Conservation (phyloP, 2,113 vertebrate species). For the Heptranchias perlo region DNA sequence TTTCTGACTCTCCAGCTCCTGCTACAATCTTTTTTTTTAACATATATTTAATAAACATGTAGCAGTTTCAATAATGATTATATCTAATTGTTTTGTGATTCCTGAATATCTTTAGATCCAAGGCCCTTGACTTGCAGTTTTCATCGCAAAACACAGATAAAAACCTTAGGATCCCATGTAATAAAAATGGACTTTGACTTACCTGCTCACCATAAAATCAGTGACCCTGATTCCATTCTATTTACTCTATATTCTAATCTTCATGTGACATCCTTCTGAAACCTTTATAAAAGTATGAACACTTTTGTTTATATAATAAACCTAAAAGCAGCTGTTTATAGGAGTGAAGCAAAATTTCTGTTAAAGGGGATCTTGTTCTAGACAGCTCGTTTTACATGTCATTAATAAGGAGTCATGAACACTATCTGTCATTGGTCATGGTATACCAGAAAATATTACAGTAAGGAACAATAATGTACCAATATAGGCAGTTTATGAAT, state of each 20-base stretch:
- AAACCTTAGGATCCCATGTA: slow-evolving; percentile 1
- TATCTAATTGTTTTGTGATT: neutral
- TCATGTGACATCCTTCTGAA: neutral
- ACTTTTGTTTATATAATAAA: neutral
- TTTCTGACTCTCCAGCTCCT: neutral
- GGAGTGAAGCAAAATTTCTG: no score
- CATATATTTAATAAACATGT: neutral
- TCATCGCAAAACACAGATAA: no score
- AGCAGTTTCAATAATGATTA: neutral
- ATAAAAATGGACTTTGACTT: neutral
- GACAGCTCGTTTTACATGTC: no score
- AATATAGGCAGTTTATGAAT: no score
- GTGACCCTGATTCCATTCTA: neutral
- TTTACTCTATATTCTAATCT: neutral
- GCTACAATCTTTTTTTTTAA: neutral
- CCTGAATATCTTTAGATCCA: neutral
- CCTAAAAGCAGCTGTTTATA: neutral
- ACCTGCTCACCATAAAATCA: neutral
- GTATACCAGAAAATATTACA: no score
- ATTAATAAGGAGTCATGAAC: no score
- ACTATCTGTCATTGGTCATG: no score
- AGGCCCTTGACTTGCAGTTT: neutral
- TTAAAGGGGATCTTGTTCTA: no score
- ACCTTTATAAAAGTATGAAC: neutral
- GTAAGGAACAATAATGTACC: no score